Evolutionary conservation across 2,797 vertebrate species (phyloP), one percentile per base, ranked within the genome.

Genomic region (Danio albolineatus): DNA sequence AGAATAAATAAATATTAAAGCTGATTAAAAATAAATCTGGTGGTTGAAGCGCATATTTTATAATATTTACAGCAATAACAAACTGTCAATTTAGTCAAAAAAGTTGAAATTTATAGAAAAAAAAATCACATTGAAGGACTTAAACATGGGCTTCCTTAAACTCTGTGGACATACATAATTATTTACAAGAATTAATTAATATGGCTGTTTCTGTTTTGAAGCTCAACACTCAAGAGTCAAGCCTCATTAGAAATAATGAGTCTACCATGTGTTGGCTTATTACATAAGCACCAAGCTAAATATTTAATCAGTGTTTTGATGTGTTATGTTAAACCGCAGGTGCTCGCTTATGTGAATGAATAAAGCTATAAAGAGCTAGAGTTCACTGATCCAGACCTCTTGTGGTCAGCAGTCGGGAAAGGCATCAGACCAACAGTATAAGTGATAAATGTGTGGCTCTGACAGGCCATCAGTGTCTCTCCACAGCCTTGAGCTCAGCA

Each of bases 171-270:
- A 57, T 43, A 14, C 5, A 13, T 44, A 72, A 48, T 60, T 61
- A 49, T 60, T 49, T 60, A 61, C 7, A 2, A 19, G 28, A 49
- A 16, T 10, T 61, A 73, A 59, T 59, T n/a, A 38, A 61, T 61
- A 10, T 41, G 7, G 14, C 57, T 43, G 65, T 36, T 76, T 59
- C 60, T 82, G 43, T 78, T 82, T 79, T 44, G 71, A 7, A 75
- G 59, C 56, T 78, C 62, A 78, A 39, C 43, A 43, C 17, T 54
- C 53, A 4, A 51, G 69, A 81, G 79, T 71, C 61, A 36, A 49
- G 44, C 70, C 74, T 85, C 65, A 81, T 85, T 81, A 83, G 48
- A 75, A 76, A 66, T 76, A 83, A 83, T 82, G 36, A 85, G 65
- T 65, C n/a, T 59, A 74, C 74, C 81, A 72, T 62, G 51, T 62